Evolutionary conservation across 2,888 invertebrate genomes (phyloP).

Genomic region (Siphlonurus alternatus): DNA sequence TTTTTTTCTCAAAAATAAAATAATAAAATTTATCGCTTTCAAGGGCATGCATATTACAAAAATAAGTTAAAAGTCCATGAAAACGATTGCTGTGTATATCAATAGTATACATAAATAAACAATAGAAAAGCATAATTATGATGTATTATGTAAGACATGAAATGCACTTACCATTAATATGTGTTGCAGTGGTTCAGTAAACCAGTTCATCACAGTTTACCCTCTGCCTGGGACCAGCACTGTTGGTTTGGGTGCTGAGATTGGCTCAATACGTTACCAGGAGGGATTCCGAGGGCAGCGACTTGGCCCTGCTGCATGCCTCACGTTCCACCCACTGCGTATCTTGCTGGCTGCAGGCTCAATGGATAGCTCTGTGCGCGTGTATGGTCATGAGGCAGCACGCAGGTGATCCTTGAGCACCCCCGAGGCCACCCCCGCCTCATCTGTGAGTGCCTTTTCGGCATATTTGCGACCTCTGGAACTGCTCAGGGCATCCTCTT

Average conservation of each 20-base stretch:
- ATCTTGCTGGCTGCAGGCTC: conserved; percentile 73
- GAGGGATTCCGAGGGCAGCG: conserved; percentile 80
- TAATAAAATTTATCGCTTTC: too few species aligned
- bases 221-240: conserved; percentile 28
- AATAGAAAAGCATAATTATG: too few species aligned
- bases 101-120: too few species aligned
- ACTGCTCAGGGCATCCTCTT: not conserved
- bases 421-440: not conserved
- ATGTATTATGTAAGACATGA: not conserved
- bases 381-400: conserved; percentile 47
- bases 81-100: too few species aligned
- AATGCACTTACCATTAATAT: too few species aligned
- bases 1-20: too few species aligned
- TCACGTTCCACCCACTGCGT: conserved; percentile 80
- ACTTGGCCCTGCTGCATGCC: conserved; percentile 72
- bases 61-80: too few species aligned
- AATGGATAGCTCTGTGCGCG: conserved; percentile 67
- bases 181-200: conserved; percentile 53
- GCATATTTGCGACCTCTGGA: not conserved
- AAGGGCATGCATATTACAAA: too few species aligned
- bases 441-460: not conserved
- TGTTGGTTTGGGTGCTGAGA: conserved; percentile 53
- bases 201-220: conserved; percentile 63
- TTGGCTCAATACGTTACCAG: conserved; percentile 54
- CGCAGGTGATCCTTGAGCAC: conserved; percentile 4